Base-by-base conservation (phyloP, 1,140 invertebrate genomes). In the Adoxophyes honmai region DNA sequence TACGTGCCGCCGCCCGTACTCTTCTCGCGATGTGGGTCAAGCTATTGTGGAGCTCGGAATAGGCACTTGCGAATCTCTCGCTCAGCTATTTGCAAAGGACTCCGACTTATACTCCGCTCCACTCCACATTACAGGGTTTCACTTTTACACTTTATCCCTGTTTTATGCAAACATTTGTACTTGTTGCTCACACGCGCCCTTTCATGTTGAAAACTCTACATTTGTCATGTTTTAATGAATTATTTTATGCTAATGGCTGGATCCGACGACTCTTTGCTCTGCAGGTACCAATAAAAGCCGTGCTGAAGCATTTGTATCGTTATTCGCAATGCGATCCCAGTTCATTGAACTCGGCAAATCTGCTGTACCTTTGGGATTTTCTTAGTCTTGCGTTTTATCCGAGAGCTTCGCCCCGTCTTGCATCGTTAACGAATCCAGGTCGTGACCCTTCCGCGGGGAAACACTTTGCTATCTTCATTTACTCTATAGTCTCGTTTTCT, bases 11-110 rank as follows among this genome's bases (percentile, higher is more conserved):
- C 44, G 59, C 42, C 52, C 58, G 52, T 64, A 57, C 34, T 57
- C 59, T 57, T 48, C n/a, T 13, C 36, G 5, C 8, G 10, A 68
- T 62, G 11, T 65, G 34, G 66, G 66, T 68, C 66, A 65, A 62
- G 57, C 51, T 55, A 61, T 59, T 58, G 44, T 56, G 56, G 21
- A 48, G 39, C 38, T 14, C 34, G 14, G 37, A 13, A 13, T 57
- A 52, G 48, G 51, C 33, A 34, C 42, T 62, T 58, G 58, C 33
- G 59, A 62, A 60, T 62, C 55, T 57, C 60, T 15, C 42, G 56
- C 52, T 64, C 65, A 56, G 59, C 65, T 38, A 33, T 59, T 60
- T 62, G 63, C 44, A 61, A 63, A 44, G 39, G 55, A 53, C 52
- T 58, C 39, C 11, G 42, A 48, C 42, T n/a, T 48, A 11, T 48